Conservation (phyloP, 2,888 invertebrate species). For the Caradrina clavipalpis region DNA sequence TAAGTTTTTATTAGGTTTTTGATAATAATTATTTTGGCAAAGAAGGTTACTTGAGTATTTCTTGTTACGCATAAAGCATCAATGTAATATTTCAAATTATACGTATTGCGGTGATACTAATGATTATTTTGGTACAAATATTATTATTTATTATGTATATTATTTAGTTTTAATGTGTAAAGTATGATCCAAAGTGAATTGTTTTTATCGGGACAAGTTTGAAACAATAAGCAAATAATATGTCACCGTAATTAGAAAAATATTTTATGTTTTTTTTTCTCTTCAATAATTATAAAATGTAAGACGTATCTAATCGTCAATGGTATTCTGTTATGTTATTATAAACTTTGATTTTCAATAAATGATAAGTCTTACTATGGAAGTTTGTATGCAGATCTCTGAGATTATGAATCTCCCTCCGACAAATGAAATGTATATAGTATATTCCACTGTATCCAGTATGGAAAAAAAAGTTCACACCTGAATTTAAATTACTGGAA, state of each 20-base stretch:
- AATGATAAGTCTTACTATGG: conserved; percentile 19
- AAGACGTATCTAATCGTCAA: conserved; percentile 47
- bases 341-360: conserved; percentile 35
- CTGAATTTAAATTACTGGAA: no score
- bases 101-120: conserved; percentile 59
- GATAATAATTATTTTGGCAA: neutral
- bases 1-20: neutral
- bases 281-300: conserved; percentile 21
- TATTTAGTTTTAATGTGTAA: conserved; percentile 50
- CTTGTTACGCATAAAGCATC: conserved; percentile 21
- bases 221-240: conserved; percentile 8
- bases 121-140: conserved; percentile 65
- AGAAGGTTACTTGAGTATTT: neutral
- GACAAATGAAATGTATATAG: no score
- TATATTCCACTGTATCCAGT: no score
- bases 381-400: conserved; percentile 11
- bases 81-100: conserved; percentile 32
- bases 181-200: conserved; percentile 54
- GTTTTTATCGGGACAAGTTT: conserved; percentile 56
- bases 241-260: conserved; percentile 23
- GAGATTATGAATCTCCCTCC: no score
- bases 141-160: conserved; percentile 57
- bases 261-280: conserved; percentile 19
- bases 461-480: no score
- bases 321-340: conserved; percentile 50